Evolutionary conservation across 1,140 invertebrate genomes (phyloP).

Genomic region (Trissolcus basalis): DNA sequence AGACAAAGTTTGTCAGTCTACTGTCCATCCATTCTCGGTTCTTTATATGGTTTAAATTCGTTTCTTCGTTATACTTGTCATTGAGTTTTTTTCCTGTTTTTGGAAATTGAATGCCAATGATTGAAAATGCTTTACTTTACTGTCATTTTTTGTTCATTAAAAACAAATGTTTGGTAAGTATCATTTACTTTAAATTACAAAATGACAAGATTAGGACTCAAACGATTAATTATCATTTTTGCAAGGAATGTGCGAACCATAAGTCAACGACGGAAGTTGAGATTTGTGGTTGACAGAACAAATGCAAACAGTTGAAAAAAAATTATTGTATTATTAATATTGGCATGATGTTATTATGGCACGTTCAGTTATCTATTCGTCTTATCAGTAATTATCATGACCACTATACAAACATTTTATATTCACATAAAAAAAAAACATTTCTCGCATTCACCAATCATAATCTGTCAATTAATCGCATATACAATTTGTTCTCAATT

Average conservation of each 20-base stretch:
- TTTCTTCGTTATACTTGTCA: constrained; percentile 45
- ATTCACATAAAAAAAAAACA: constrained; percentile 62
- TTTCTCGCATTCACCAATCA: constrained; percentile 50
- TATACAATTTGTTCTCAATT: constrained; percentile 59
- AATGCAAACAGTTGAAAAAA: constrained; percentile 64
- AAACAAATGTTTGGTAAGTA: no score
- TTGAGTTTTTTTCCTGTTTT: constrained; percentile 22
- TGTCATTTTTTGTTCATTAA: no score
- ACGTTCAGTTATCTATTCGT: constrained; percentile 72
- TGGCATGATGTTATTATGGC: constrained; percentile 76
- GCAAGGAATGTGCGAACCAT: constrained; percentile 12
- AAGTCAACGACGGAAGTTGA: background rate
- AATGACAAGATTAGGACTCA: no score
- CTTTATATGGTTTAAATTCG: constrained; percentile 39
- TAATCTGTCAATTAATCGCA: constrained; percentile 55
- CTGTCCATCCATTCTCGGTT: constrained; percentile 45
- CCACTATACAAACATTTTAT: constrained; percentile 65
- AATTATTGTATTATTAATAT: constrained; percentile 72
- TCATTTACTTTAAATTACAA: background rate
- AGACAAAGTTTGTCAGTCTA: constrained; percentile 50
- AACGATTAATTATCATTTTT: background rate
- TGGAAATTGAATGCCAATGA: constrained; percentile 37
- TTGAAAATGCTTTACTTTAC: no score
- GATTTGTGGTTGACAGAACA: constrained; percentile 62
- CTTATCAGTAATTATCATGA: constrained; percentile 66